Percentiles rank a stretch among this genome's conserved stretches.
phyloP scores from a whole-genome alignment of 2,113 vertebrate species.

The Mandrillus leucophaeus region DNA sequence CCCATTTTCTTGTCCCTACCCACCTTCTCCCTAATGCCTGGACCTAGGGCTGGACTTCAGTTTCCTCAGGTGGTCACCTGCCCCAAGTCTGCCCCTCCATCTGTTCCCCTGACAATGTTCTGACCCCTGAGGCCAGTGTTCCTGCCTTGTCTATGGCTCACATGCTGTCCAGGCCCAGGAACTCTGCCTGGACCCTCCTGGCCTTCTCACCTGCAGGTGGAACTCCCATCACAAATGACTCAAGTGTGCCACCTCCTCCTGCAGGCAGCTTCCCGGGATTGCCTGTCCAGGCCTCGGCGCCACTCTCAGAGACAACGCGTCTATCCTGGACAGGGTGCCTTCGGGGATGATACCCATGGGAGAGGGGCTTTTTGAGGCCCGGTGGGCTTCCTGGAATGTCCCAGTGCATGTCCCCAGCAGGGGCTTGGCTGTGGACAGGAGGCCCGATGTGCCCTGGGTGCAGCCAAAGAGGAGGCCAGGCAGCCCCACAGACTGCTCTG shows the following conservation, averaged over 20 bases:
- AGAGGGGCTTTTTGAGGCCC: neutral
- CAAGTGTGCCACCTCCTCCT: neutral
- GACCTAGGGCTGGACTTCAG: neutral
- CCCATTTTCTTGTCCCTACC: neutral
- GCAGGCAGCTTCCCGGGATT: neutral
- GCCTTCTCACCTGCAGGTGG: neutral
- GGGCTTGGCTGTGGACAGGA: neutral
- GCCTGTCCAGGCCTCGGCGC: neutral
- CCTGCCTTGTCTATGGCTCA: neutral
- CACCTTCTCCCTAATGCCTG: neutral
- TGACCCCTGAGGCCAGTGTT: neutral
- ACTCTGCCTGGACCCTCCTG: neutral
- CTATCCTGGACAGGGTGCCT: neutral
- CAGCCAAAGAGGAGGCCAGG: neutral
- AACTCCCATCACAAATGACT: neutral
- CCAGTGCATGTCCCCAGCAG: neutral
- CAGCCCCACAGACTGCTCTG: no score
- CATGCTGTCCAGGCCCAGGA: neutral
- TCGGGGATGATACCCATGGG: neutral
- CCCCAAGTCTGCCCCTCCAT: no score
- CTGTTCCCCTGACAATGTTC: neutral
- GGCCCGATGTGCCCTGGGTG: neutral
- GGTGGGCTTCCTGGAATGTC: neutral
- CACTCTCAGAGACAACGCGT: neutral
- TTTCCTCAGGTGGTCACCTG: no score